Evolutionary conservation across 30 jellyfish, hydroid and myxozoan genomes (phyloP), one percentile per base, ranked within the genome.

Genomic region (Turritopsis rubra): DNA sequence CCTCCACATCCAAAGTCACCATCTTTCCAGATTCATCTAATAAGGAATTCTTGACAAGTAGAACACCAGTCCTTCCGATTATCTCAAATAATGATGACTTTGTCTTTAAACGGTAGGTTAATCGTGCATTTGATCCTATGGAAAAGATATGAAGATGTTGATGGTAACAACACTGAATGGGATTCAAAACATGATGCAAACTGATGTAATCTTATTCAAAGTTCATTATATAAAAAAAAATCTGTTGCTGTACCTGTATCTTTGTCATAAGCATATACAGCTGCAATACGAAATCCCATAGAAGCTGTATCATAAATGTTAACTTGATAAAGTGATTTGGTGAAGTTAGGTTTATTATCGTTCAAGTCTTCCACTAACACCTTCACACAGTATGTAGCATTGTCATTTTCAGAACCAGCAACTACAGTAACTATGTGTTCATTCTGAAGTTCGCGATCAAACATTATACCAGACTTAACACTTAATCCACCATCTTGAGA

Each of bases 341-440:
- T 83, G 79, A 94, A 94, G 18, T 20, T 25, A 17, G 99, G 99
- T 26, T 85, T 79, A 30, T 94, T 84, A 71, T 94, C 99, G 73
- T 94, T 94, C 65, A 80, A 85, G 76, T 94, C 99, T 18, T 96
- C 84, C 21, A 89, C 84, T 54, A 72, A 68, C 29, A 94, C 80
- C 29, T 28, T 26, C 18, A 94, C 94, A 71, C 88, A 82, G 31
- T 26, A 82, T 0, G 84, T 71, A 1, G 88, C 75, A 28, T 82
- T 71, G 41, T 82, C 88, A 13, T 41, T 72, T 27, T 68, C 72
- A 16, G 41, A 41, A 7, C 88, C 81, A 21, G 88, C 88, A n/a
- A 52, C 84, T 53, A 71, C 88, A 13, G 88, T 82, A 85, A 66
- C 54, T 13, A 82, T 23, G 70, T 82, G 66, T 72, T 82, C 88